Evolutionary conservation across 2,113 vertebrate genomes (phyloP).

Genomic region (Elephantulus edwardii): DNA sequence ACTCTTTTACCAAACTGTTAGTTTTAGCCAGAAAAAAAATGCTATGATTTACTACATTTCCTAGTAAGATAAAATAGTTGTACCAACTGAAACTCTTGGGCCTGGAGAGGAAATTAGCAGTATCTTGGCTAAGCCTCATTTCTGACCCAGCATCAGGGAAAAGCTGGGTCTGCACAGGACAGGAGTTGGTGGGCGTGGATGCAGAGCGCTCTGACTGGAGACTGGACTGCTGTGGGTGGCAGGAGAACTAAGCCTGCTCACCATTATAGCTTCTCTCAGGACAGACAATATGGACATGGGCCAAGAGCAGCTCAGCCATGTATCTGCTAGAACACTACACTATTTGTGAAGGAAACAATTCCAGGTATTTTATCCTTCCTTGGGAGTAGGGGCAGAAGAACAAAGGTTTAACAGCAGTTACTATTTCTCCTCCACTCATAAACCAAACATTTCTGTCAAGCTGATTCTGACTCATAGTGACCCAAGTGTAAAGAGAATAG

Average conservation of each 20-base stretch:
- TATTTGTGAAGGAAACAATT: background rate
- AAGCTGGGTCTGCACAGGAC: background rate
- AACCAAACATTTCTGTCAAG: background rate
- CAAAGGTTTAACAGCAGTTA: background rate
- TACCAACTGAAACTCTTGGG: background rate
- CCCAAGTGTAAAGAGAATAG: background rate
- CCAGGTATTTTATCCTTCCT: background rate
- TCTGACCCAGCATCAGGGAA: background rate
- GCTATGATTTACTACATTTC: background rate
- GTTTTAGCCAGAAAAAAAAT: constrained; percentile 47
- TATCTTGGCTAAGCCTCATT: background rate
- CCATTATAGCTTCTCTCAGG: background rate
- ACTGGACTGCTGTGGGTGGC: background rate
- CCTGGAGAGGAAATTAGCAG: background rate
- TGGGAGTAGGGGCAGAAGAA: background rate
- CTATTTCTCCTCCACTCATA: background rate
- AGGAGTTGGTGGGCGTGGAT: background rate
- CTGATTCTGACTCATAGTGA: background rate
- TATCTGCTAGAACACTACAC: background rate
- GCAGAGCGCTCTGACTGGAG: background rate
- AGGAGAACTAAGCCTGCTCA: background rate
- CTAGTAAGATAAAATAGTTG: constrained; percentile 30
- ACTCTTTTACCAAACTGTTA: background rate
- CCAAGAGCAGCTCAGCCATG: background rate
- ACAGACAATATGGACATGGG: background rate